These are phyloP conservation scores for Biston stratarius DNA, from an alignment of 2,888 invertebrate species.

Conservation along the genomic window DNA sequence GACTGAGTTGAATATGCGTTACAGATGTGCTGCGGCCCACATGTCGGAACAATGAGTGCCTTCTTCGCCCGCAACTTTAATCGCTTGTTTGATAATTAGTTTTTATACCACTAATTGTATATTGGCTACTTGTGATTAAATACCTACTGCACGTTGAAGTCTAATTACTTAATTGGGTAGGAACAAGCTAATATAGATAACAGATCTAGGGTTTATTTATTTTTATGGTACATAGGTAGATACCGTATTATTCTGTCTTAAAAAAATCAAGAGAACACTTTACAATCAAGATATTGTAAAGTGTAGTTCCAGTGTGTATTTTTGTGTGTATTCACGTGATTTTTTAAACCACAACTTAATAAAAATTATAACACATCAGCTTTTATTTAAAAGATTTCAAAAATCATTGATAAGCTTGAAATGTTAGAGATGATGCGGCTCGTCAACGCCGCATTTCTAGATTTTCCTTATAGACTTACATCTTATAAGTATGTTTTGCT, in stretches of 20 bases:
- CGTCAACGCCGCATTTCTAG: not conserved
- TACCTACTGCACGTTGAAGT: conserved; percentile 15
- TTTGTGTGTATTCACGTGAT: no score
- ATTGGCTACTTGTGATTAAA: conserved; percentile 27
- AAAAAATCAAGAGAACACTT: no score
- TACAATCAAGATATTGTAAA: no score
- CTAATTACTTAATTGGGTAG: conserved; percentile 8
- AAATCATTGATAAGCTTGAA: not conserved
- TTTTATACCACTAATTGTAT: conserved; percentile 30
- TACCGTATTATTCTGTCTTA: no score
- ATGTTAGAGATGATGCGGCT: not conserved
- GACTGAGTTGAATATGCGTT: conserved; percentile 73
- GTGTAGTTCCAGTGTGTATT: no score
- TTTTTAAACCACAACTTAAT: no score
- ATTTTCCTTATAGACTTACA: conserved; percentile 1
- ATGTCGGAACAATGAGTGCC: conserved; percentile 66
- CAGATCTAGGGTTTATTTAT: no score
- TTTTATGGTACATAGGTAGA: no score
- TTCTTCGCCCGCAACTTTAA: conserved; percentile 58
- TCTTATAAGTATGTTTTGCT: not conserved
- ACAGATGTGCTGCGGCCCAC: conserved; percentile 78
- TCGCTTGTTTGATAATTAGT: conserved; percentile 36
- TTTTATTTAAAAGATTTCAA: not conserved
- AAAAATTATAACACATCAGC: no score
- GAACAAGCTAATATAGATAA: not conserved